phyloP scores from a whole-genome alignment of 2,888 invertebrate species.

The Folsomia manolachei region DNA sequence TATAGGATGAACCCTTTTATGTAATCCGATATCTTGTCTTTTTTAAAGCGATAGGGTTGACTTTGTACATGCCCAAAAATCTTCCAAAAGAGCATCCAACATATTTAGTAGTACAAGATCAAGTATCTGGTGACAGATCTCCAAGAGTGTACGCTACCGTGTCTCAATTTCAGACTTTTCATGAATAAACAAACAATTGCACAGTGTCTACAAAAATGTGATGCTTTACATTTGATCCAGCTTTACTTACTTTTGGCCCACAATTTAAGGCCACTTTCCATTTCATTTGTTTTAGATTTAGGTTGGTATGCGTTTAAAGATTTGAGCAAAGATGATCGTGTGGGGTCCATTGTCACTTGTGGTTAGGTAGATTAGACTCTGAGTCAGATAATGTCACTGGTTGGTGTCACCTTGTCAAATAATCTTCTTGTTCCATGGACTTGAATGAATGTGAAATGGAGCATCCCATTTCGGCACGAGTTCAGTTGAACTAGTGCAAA shows the following conservation, averaged over 20 bases:
- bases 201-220: background rate
- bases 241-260: background rate
- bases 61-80: background rate
- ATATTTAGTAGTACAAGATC: too few relatives aligned
- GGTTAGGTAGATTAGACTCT: background rate
- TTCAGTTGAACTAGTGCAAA: too few relatives aligned
- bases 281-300: slow-evolving; percentile 8
- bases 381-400: background rate
- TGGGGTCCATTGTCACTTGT: slow-evolving; percentile 4
- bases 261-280: slow-evolving; percentile 1
- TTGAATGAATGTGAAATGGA: background rate
- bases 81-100: too few relatives aligned
- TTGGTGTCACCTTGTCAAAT: background rate
- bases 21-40: slow-evolving; percentile 3
- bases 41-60: background rate
- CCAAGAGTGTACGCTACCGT: background rate
- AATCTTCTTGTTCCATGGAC: too few relatives aligned
- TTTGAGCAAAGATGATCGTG: background rate
- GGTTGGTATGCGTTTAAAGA: background rate
- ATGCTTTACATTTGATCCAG: background rate
- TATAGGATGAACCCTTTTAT: background rate
- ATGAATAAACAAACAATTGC: background rate
- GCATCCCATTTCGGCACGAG: slow-evolving; percentile 6
- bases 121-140: slow-evolving; percentile 3
- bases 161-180: background rate